phyloP scores from a whole-genome alignment of 1,140 invertebrate species.

The Polypedilum pembai region DNA sequence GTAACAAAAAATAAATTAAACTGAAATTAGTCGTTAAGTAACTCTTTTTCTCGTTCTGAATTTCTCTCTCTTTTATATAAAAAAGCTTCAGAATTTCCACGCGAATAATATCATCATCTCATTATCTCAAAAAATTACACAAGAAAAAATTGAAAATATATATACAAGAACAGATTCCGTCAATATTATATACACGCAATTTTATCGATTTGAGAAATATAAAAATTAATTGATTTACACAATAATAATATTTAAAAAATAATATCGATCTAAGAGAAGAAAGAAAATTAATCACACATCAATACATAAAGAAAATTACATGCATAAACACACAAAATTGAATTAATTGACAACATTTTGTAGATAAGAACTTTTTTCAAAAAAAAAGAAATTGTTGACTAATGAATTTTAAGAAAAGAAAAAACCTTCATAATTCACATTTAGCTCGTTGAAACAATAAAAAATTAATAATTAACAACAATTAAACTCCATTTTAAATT shows the following conservation, averaged over 20 bases:
- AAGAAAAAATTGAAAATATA: conserved; percentile 11
- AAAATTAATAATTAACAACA: not conserved
- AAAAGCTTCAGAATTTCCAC: not conserved
- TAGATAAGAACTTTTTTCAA: not conserved
- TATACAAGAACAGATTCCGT: conserved; percentile 17
- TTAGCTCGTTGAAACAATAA: conserved; percentile 4
- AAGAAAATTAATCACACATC: not conserved
- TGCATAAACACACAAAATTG: too few species aligned
- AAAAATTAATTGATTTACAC: not conserved
- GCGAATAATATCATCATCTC: conserved; percentile 6
- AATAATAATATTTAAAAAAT: not conserved
- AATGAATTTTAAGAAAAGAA: conserved; percentile 9
- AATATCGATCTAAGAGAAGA: not conserved
- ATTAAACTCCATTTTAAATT: not conserved
- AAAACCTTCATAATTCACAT: not conserved
- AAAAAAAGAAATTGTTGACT: conserved; percentile 8
- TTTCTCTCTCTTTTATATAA: not conserved
- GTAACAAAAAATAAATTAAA: too few species aligned
- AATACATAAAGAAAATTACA: not conserved
- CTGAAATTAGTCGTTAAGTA: too few species aligned
- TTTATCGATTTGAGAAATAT: conserved; percentile 7
- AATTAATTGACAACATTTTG: not conserved
- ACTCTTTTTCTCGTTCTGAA: too few species aligned
- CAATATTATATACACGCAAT: conserved; percentile 19
- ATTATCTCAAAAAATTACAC: not conserved